Base-by-base conservation (phyloP, 2,797 vertebrate genomes). In the Pteropus rufus region DNA sequence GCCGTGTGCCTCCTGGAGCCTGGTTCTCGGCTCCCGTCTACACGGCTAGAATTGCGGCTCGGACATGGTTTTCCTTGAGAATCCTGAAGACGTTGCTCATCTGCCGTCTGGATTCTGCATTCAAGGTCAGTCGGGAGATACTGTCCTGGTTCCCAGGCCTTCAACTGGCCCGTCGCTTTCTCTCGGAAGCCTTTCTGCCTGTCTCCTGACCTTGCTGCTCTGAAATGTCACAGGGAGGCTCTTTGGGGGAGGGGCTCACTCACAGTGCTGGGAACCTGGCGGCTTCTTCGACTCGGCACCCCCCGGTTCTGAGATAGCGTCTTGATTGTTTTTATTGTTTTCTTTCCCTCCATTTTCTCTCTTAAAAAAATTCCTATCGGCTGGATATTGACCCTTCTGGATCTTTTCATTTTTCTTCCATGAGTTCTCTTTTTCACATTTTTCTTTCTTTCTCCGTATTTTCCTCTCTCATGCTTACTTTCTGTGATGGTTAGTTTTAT, bases 21-120 rank as follows among this genome's bases (percentile, higher is more conserved):
- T 0, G 6, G 67, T 10, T 5, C 14, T 18, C 21, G 0, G 31
- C 44, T 39, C 69, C 31, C 4, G 2, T 23, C 41, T 24, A 11
- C 26, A 18, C 79, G 26, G 26, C 31, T 31, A 58, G 67, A 11
- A 18, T 26, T 0, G 52, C 19, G n/a, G 11, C 8, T 10, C 36
- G 70, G 58, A 18, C 24, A n/a, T 2, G 2, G 18, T 15, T 39
- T 52, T 64, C 67, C 31, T 16, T 46, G 23, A 54, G 69, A 31
- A 21, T 23, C 14, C 77, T 39, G 58, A 36, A 1, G 10, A 39
- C 52, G 0, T 7, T 1, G 6, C 60, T 24, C 18, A 21, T 5
- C 1, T 14, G 73, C 10, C 0, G 9, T 21, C 65, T 10, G 29
- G 69, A 11, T 31, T 23, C 58, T 7, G 44, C 10, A 1, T 31